Evolutionary conservation across 2,113 vertebrate genomes (phyloP).

Genomic region (Eidolon helvum): DNA sequence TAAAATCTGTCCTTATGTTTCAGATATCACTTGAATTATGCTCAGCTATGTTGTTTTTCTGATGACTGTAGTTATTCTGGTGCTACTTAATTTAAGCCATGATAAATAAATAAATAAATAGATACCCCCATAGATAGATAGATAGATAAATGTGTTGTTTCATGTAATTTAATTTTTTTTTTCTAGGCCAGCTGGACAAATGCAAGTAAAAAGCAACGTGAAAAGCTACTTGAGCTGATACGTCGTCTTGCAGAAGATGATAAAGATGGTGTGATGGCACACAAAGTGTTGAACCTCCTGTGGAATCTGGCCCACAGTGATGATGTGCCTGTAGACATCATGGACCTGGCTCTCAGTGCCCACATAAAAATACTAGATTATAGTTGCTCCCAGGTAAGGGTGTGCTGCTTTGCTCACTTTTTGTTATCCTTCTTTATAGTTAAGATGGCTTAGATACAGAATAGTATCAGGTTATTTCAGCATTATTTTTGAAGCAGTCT

Average conservation of each 20-base stretch:
- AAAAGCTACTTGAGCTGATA: constrained; percentile 98
- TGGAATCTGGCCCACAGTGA: constrained; percentile 99
- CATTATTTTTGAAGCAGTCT: constrained; percentile 6
- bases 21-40: neutral
- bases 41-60: neutral
- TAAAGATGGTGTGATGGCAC: constrained; percentile 99
- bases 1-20: neutral
- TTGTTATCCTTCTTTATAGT: neutral
- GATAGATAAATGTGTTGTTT: neutral
- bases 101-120: neutral
- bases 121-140: neutral
- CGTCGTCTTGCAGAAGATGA: constrained; percentile 98
- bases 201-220: constrained; percentile 98
- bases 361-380: constrained; percentile 99
- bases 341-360: constrained; percentile 99
- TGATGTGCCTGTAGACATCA: constrained; percentile 99
- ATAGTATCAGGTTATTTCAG: neutral
- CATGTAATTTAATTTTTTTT: constrained; percentile 4
- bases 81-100: neutral
- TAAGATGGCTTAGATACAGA: neutral
- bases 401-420: neutral
- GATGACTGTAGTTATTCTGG: neutral
- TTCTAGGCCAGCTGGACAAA: constrained; percentile 98
- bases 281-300: constrained; percentile 97
- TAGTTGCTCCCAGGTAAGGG: constrained; percentile 96